phyloP scores from a whole-genome alignment of 2,888 invertebrate genomes.

The Zygothrica quintamaculata region DNA sequence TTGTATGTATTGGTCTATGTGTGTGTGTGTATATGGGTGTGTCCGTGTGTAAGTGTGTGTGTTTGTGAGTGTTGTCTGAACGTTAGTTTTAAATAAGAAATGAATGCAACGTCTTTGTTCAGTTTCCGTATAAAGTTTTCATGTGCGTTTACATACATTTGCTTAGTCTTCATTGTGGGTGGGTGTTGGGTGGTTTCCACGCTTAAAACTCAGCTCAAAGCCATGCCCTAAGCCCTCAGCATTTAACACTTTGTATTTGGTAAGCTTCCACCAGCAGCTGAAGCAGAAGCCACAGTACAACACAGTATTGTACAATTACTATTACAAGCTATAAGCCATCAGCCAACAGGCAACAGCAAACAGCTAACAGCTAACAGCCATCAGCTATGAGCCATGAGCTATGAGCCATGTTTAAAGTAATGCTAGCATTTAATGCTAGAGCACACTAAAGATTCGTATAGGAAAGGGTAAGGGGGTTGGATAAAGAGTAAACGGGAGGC shows the following conservation, averaged over 20 bases:
- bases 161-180: slow-evolving; percentile 33
- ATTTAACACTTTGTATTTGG: slow-evolving; percentile 73
- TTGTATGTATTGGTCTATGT: slow-evolving; percentile 5
- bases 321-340: slow-evolving; percentile 56
- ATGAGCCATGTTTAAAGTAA: slow-evolving; percentile 43
- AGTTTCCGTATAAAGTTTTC: slow-evolving; percentile 45
- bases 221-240: slow-evolving; percentile 42
- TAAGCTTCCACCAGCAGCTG: slow-evolving; percentile 38
- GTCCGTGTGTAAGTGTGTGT: background rate
- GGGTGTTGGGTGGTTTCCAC: slow-evolving; percentile 6
- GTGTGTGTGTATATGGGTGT: background rate
- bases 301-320: slow-evolving; percentile 66
- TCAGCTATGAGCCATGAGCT: slow-evolving; percentile 40
- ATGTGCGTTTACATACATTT: slow-evolving; percentile 44
- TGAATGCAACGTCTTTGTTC: slow-evolving; percentile 65
- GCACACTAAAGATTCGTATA: no score
- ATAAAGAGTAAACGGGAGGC: background rate
- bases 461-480: background rate
- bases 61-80: slow-evolving; percentile 16
- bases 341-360: slow-evolving; percentile 24
- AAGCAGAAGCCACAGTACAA: slow-evolving; percentile 35
- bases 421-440: slow-evolving; percentile 32
- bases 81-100: slow-evolving; percentile 70
- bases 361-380: slow-evolving; percentile 36
- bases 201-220: slow-evolving; percentile 20